Conservation (phyloP, 2,797 vertebrate genomes). For the Rhinatrema bivittatum region DNA sequence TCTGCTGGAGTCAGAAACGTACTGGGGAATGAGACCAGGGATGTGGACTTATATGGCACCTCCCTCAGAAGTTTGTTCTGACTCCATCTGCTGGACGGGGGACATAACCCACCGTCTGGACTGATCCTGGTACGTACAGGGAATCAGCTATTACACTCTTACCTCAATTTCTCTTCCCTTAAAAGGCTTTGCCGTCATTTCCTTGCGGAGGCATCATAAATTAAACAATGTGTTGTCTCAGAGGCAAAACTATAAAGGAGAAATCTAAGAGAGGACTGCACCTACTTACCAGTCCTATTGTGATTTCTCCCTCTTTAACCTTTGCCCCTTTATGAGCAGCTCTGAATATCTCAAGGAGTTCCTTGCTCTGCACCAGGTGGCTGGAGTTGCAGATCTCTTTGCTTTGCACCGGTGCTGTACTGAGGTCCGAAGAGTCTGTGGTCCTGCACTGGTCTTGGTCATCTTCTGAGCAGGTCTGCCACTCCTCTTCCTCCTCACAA, state of each 20-base stretch:
- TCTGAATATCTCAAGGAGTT: slow-evolving; percentile 77
- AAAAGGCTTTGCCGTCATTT: no score
- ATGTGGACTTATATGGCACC: no score
- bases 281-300: slow-evolving; percentile 81
- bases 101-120: no score
- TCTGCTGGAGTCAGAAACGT: no score
- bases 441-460: slow-evolving; percentile 11
- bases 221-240: not conserved
- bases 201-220: not conserved
- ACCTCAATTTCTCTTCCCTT: no score
- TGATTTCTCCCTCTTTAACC: slow-evolving; percentile 77
- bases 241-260: no score
- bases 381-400: slow-evolving; percentile 64
- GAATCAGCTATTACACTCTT: no score
- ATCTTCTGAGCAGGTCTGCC: slow-evolving; percentile 62
- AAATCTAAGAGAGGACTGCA: no score
- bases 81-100: no score
- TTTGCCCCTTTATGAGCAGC: slow-evolving; percentile 58
- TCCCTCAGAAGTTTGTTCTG: no score
- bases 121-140: no score
- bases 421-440: not conserved
- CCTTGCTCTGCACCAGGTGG: slow-evolving; percentile 73
- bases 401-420: not conserved
- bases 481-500: slow-evolving; percentile 49
- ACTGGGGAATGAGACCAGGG: no score